phyloP scores from a whole-genome alignment of 1,140 invertebrate species.

The Philopotamus ludificatus region DNA sequence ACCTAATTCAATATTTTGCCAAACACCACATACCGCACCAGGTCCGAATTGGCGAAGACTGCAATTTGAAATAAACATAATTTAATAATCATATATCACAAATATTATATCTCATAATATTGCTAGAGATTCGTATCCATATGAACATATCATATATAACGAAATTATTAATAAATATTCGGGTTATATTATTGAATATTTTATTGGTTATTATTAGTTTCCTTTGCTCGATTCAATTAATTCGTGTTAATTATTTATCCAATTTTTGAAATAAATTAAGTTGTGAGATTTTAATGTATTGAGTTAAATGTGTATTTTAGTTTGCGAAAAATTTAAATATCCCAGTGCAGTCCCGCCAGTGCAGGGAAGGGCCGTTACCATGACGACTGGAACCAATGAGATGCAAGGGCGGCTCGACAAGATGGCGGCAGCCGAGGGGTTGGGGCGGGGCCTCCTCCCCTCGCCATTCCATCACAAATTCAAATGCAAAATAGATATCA shows the following conservation, averaged over 20 bases:
- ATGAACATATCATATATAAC: not conserved
- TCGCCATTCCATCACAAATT: not conserved
- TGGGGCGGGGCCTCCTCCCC: slow-evolving; percentile 5
- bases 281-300: not conserved
- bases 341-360: slow-evolving; percentile 23
- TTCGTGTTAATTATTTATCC: no score
- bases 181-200: no score
- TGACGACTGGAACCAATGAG: slow-evolving; percentile 39
- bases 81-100: no score
- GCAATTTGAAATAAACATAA: no score
- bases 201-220: no score
- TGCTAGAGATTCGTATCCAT: not conserved
- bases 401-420: slow-evolving; percentile 33
- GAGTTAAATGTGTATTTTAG: not conserved
- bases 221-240: no score
- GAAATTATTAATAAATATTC: no score
- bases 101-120: no score
- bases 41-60: slow-evolving; percentile 22
- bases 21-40: slow-evolving; percentile 37
- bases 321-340: not conserved
- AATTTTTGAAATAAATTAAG: not conserved
- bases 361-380: slow-evolving; percentile 30
- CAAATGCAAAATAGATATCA: slow-evolving; percentile 5
- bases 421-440: slow-evolving; percentile 9
- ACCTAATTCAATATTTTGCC: slow-evolving; percentile 42